Evolutionary conservation across 2,888 invertebrate genomes (phyloP).

Genomic region (Ophion slaviceki): DNA sequence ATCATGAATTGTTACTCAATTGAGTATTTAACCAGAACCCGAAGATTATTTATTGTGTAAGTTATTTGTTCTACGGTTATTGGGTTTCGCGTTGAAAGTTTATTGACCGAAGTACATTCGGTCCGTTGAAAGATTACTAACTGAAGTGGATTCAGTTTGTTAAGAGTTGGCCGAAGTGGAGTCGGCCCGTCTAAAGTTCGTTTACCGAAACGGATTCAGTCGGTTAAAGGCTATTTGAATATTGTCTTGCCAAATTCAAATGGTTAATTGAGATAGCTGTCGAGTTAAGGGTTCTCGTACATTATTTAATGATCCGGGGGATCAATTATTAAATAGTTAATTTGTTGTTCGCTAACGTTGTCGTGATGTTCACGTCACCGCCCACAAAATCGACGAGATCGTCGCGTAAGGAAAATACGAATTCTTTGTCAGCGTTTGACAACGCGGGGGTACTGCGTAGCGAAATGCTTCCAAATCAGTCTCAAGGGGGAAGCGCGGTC

Average conservation of each 20-base stretch:
- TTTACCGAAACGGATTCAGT: slow-evolving; percentile 11
- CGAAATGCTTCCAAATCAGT: neutral
- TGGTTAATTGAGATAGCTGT: neutral
- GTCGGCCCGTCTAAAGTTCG: neutral
- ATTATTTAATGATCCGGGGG: too few species aligned
- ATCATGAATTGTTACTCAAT: too few species aligned
- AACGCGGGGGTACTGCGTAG: neutral
- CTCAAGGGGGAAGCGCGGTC: neutral
- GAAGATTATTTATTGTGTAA: too few species aligned
- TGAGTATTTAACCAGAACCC: too few species aligned
- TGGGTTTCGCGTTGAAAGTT: too few species aligned
- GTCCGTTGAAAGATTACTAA: too few species aligned
- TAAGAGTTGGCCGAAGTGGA: too few species aligned
- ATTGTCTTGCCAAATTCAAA: slow-evolving; percentile 11
- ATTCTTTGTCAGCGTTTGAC: neutral
- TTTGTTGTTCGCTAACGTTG: neutral
- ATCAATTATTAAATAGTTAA: too few species aligned
- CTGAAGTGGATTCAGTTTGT: too few species aligned
- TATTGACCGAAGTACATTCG: too few species aligned
- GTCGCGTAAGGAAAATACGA: slow-evolving; percentile 13
- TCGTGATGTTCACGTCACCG: slow-evolving; percentile 8
- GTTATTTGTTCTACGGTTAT: too few species aligned
- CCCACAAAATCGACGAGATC: slow-evolving; percentile 22
- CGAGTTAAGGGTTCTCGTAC: too few species aligned
- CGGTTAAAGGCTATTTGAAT: slow-evolving; percentile 2